These are phyloP conservation scores for Hiodon tergisus DNA, from an alignment of 2,113 vertebrate genomes.

Conservation along the genomic window DNA sequence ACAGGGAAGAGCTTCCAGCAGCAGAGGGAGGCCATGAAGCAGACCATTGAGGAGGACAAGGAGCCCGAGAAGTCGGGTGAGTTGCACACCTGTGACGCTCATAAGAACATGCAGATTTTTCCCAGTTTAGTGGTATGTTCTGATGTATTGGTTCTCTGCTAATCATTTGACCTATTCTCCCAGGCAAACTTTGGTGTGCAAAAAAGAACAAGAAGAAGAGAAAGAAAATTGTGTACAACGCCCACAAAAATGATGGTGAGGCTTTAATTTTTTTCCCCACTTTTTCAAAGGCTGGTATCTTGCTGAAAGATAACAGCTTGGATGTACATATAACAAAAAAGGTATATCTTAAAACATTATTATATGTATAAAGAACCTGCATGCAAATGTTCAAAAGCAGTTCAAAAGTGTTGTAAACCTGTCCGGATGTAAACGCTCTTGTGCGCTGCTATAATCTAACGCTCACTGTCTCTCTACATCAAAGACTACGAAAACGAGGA, in stretches of 20 bases:
- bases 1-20: conserved; percentile 96
- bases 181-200: conserved; percentile 96
- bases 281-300: not conserved
- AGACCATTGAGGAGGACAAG: conserved; percentile 98
- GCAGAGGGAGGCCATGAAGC: conserved; percentile 98
- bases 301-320: too few relatives aligned
- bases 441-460: not conserved
- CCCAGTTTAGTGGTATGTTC: not conserved
- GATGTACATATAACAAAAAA: too few relatives aligned
- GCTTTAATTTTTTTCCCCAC: not conserved
- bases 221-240: conserved; percentile 90
- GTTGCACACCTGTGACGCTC: conserved; percentile 2
- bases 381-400: not conserved
- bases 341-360: not conserved
- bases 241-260: conserved; percentile 88
- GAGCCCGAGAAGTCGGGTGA: conserved; percentile 95
- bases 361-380: not conserved
- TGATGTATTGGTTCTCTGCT: not conserved
- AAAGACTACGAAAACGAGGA: conserved; percentile 92
- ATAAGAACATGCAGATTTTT: not conserved
- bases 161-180: not conserved
- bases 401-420: not conserved
- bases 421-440: not conserved
- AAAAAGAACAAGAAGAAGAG: conserved; percentile 99
- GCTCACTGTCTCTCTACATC: not conserved